phyloP scores from a whole-genome alignment of 2,888 invertebrate species.

The Ashinkailepas kermadecensis region DNA sequence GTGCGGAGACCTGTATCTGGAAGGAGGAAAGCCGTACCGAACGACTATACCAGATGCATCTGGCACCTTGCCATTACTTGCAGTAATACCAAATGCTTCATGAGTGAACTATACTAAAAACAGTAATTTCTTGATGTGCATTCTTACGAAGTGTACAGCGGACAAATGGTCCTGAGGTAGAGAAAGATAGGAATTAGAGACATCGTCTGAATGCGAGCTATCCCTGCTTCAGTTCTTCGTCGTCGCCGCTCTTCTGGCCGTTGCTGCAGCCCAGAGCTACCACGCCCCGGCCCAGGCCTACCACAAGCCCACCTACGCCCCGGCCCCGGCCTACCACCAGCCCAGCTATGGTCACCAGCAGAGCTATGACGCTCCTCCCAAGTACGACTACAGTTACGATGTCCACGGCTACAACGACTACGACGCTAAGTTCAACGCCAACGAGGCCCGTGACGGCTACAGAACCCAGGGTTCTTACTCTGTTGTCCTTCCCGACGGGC shows the following conservation, averaged over 20 bases:
- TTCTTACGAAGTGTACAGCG: no score
- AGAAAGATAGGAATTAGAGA: no score
- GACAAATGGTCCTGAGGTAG: no score
- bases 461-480: constrained; percentile 31
- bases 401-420: constrained; percentile 29
- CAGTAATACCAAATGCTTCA: no score
- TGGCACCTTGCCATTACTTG: no score
- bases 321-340: constrained; percentile 14
- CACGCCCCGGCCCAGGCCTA: constrained; percentile 5
- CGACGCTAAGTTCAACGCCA: constrained; percentile 24
- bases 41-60: no score
- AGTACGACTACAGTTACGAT: constrained; percentile 29
- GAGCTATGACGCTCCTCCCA: not conserved
- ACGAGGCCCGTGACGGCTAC: constrained; percentile 26
- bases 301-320: no score
- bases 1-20: no score
- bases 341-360: not conserved
- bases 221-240: not conserved
- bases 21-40: no score
- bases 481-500: constrained; percentile 33
- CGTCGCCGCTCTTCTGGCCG: not conserved
- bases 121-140: no score
- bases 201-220: no score
- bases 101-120: no score
- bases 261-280: not conserved